phyloP scores from a whole-genome alignment of 2,113 vertebrate genomes.

The Esox niger region DNA sequence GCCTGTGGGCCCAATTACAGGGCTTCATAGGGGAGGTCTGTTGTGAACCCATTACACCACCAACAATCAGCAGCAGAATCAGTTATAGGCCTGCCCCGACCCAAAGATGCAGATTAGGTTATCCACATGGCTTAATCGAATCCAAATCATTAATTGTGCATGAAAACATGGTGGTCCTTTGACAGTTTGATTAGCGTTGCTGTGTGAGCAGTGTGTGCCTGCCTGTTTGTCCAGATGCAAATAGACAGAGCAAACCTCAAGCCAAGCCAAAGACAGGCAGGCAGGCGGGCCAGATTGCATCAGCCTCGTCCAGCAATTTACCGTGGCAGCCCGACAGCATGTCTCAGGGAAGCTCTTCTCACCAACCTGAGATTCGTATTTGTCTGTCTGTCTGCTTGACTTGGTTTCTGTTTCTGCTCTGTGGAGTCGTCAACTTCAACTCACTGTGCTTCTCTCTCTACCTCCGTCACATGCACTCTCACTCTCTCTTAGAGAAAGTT shows the following conservation, averaged over 20 bases:
- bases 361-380: slow-evolving; percentile 5
- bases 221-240: slow-evolving; percentile 1
- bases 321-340: slow-evolving; percentile 7
- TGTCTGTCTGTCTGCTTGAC: slow-evolving; percentile 7
- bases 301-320: slow-evolving; percentile 15
- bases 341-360: slow-evolving; percentile 10
- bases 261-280: background rate
- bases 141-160: slow-evolving; percentile 34
- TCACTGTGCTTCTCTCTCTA: slow-evolving; percentile 2
- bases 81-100: slow-evolving; percentile 19
- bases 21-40: slow-evolving; percentile 27
- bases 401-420: slow-evolving; percentile 2
- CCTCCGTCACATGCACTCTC: slow-evolving; percentile 23
- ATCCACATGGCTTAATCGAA: slow-evolving; percentile 44
- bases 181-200: slow-evolving; percentile 23
- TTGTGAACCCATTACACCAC: slow-evolving; percentile 34
- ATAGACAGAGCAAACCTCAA: slow-evolving; percentile 9
- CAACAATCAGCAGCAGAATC: slow-evolving; percentile 31
- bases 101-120: slow-evolving; percentile 49
- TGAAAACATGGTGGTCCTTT: slow-evolving; percentile 22
- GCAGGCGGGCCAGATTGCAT: slow-evolving; percentile 10
- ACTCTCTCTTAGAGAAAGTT: slow-evolving; percentile 50
- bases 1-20: slow-evolving; percentile 45
- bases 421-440: background rate
- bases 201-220: background rate